These are phyloP conservation scores for Sebastes hubbsi DNA, from an alignment of 2,797 vertebrate species.

Conservation along the genomic window DNA sequence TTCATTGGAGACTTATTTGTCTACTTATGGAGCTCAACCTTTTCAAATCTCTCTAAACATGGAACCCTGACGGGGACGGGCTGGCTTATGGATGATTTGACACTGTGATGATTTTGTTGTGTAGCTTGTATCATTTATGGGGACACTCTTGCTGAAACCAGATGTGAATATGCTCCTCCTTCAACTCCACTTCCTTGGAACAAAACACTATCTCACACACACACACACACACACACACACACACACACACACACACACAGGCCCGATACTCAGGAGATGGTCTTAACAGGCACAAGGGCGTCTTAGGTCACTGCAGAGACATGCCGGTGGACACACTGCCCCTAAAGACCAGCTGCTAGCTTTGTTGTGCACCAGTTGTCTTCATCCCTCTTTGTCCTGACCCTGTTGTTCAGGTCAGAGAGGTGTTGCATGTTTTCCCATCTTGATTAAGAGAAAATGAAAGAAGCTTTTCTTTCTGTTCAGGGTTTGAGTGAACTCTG, in stretches of 20 bases:
- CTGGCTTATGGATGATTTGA: neutral
- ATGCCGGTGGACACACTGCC: conserved; percentile 44
- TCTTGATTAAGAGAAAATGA: conserved; percentile 35
- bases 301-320: conserved; percentile 65
- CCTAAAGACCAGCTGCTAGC: conserved; percentile 60
- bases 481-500: neutral
- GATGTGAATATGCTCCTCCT: conserved; percentile 57
- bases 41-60: neutral
- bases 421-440: conserved; percentile 24
- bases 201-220: conserved; percentile 38
- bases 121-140: conserved; percentile 16
- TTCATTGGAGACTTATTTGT: neutral
- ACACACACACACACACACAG: conserved; percentile 2
- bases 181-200: conserved; percentile 40
- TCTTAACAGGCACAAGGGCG: conserved; percentile 59
- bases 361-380: conserved; percentile 45
- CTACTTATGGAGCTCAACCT: neutral
- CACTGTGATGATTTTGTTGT: conserved; percentile 14
- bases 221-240: neutral
- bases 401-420: conserved; percentile 27
- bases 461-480: conserved; percentile 17
- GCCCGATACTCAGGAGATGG: conserved; percentile 62
- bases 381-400: conserved; percentile 33
- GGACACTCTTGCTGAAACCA: conserved; percentile 48
- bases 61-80: neutral